A percentile compares a stretch with the other conserved stretches of the same genome.
Conservation (phyloP, 2,113 vertebrate species). For the Myotis brandtii region DNA sequence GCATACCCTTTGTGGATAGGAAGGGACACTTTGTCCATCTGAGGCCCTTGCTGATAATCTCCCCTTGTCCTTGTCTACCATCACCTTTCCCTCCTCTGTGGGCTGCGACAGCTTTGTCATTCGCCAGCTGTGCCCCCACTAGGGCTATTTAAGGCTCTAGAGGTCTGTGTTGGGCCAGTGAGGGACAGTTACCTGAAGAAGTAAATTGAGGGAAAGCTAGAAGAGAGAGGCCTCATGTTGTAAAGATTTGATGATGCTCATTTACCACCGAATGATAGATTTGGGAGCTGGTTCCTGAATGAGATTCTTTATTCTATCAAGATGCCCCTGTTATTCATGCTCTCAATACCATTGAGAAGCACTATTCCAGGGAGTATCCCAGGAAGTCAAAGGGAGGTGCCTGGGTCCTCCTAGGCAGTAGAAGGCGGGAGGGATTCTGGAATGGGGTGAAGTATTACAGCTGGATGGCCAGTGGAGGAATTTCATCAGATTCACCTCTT, state of each 20-base stretch:
- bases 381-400: neutral
- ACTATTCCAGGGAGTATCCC: neutral
- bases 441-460: neutral
- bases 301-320: neutral
- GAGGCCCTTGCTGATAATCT: neutral
- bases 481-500: neutral
- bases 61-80: fast-evolving
- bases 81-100: neutral
- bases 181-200: neutral
- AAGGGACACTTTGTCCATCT: neutral
- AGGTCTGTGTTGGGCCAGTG: neutral
- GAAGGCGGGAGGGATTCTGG: neutral
- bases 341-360: neutral
- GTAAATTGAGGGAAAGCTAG: neutral
- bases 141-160: neutral
- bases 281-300: neutral
- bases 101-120: fast-evolving
- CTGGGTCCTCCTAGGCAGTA: neutral
- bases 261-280: neutral
- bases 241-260: neutral
- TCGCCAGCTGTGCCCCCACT: neutral
- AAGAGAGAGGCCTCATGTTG: neutral
- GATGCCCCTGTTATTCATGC: neutral
- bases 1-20: neutral
- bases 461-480: neutral